Conservation (phyloP, 2,113 vertebrate genomes). For the Pleuronectes platessa region DNA sequence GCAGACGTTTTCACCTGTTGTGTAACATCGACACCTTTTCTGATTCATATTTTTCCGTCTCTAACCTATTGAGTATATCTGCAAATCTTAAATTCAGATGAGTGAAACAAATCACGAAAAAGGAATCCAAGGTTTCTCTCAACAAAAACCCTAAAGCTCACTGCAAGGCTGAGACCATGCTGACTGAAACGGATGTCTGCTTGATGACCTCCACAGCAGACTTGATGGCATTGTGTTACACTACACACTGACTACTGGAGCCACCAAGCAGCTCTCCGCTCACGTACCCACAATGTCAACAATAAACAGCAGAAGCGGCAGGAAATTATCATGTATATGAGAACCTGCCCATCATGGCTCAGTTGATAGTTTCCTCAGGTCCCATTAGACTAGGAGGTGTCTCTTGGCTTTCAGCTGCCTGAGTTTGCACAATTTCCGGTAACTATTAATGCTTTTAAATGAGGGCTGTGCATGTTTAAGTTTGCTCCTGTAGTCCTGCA, state of each 20-base stretch:
- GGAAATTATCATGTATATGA: constrained; percentile 7
- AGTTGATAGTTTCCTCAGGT: constrained; percentile 17
- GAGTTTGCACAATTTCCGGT: neutral
- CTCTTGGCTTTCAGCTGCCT: constrained; percentile 9
- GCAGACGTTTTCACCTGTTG: neutral
- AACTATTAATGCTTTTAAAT: neutral
- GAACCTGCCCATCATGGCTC: constrained; percentile 24
- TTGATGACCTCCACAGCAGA: neutral
- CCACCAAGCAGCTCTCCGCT: neutral
- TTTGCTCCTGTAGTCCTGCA: neutral
- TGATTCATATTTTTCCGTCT: too few species aligned
- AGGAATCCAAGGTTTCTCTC: neutral
- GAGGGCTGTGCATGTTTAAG: neutral
- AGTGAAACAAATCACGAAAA: neutral
- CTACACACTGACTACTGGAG: neutral
- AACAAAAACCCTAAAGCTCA: neutral
- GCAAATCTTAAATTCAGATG: neutral
- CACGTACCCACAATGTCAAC: constrained; percentile 6
- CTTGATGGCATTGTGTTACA: neutral
- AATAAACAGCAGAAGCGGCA: constrained; percentile 12
- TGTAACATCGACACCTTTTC: neutral
- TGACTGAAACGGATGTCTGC: neutral
- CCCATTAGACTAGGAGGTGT: neutral
- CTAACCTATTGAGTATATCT: neutral
- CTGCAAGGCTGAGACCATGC: neutral